Evolutionary conservation across 2,797 vertebrate genomes (phyloP).

Genomic region (Acestrorhynchus altus): DNA sequence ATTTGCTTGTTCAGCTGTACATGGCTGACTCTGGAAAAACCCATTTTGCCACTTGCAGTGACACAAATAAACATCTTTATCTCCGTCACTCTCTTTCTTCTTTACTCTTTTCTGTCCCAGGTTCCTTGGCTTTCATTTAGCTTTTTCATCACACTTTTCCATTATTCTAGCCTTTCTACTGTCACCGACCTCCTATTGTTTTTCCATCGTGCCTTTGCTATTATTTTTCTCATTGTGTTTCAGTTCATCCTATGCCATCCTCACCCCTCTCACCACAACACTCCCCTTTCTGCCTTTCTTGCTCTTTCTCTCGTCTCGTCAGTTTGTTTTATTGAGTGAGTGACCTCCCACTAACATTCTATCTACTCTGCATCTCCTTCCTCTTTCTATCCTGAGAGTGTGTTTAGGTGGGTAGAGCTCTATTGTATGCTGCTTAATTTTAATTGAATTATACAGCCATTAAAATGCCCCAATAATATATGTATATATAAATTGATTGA

Average conservation of each 20-base stretch:
- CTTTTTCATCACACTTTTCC: background rate
- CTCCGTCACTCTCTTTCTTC: conserved; percentile 16
- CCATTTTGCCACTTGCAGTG: conserved; percentile 41
- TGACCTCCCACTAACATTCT: conserved; percentile 34
- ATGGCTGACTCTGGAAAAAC: background rate
- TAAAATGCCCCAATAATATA: too few species aligned
- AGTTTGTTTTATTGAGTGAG: conserved; percentile 31
- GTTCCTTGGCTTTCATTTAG: conserved; percentile 11
- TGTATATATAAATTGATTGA: too few species aligned
- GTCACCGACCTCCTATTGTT: conserved; percentile 18
- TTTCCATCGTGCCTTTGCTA: conserved; percentile 9
- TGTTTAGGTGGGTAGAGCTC: background rate
- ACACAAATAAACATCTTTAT: conserved; percentile 49
- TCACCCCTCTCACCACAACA: background rate
- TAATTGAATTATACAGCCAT: too few species aligned
- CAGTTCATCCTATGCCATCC: conserved; percentile 2
- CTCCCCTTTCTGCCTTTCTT: conserved; percentile 15
- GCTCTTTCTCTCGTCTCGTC: conserved; percentile 16
- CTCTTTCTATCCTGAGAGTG: background rate
- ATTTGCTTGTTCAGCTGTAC: conserved; percentile 8
- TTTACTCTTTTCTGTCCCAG: background rate
- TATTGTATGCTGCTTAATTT: background rate
- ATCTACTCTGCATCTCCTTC: conserved; percentile 11
- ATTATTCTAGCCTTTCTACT: background rate
- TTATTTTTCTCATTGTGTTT: conserved; percentile 29